These are phyloP conservation scores for Gouania willdenowi DNA, from an alignment of 2,797 vertebrate genomes.

Conservation along the genomic window DNA sequence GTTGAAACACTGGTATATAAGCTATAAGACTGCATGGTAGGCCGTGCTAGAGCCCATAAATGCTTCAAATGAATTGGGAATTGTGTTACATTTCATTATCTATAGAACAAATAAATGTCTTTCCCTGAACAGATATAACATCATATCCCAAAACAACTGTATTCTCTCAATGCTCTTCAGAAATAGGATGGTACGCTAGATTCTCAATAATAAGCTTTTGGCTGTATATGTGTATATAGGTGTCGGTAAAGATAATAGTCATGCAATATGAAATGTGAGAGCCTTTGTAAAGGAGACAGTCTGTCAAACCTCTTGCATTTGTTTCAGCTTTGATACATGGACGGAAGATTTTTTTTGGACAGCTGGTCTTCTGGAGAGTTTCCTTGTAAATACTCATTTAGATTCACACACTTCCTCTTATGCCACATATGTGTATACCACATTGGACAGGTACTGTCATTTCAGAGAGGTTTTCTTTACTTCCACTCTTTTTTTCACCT, in stretches of 20 bases:
- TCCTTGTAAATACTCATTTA: constrained; percentile 47
- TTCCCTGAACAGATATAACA: constrained; percentile 13
- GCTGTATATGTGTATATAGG: constrained; percentile 52
- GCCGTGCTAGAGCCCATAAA: constrained; percentile 26
- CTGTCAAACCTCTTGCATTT: constrained; percentile 3
- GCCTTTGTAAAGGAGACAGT: constrained; percentile 3
- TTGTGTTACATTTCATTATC: constrained; percentile 2
- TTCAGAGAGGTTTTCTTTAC: constrained; percentile 27
- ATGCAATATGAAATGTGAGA: constrained; percentile 4
- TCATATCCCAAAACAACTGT: background rate
- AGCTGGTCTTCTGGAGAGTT: constrained; percentile 35
- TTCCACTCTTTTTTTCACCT: too few relatives aligned
- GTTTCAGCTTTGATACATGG: constrained; percentile 13
- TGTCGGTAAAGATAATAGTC: constrained; percentile 15
- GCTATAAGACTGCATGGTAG: constrained; percentile 44
- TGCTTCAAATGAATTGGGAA: constrained; percentile 27
- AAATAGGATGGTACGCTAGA: constrained; percentile 46
- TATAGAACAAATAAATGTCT: constrained; percentile 6
- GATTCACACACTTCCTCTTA: constrained; percentile 27
- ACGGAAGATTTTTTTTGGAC: constrained; percentile 18
- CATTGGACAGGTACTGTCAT: constrained; percentile 61
- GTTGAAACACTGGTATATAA: constrained; percentile 45
- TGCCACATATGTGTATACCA: constrained; percentile 60
- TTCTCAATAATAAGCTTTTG: constrained; percentile 34
- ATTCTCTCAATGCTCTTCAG: constrained; percentile 22